Evolutionary conservation across 1,140 invertebrate genomes (phyloP).

Genomic region (Heliconius hermathena): DNA sequence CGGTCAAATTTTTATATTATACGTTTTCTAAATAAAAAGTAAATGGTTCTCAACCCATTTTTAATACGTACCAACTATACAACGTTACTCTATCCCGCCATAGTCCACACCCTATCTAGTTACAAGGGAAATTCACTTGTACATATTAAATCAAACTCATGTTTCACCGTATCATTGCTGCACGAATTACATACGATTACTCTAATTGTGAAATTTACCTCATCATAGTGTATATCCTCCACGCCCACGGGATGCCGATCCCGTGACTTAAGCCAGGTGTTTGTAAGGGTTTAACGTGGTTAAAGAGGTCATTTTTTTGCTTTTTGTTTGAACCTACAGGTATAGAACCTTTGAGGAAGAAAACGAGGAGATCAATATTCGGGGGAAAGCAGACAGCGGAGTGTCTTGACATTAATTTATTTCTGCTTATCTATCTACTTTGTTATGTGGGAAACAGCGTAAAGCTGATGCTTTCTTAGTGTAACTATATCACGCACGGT

Average conservation of each 20-base stretch:
- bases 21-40: no score
- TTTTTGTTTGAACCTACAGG: background rate
- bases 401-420: no score
- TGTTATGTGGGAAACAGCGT: no score
- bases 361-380: no score
- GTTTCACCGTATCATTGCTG: constrained; percentile 8
- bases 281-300: constrained; percentile 26
- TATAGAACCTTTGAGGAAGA: no score
- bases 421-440: no score
- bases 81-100: background rate
- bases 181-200: constrained; percentile 10
- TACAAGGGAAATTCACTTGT: constrained; percentile 17
- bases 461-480: no score
- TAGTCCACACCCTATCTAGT: background rate
- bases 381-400: no score
- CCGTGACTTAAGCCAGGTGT: constrained; percentile 33
- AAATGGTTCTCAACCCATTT: no score
- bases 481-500: no score
- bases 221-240: constrained; percentile 47
- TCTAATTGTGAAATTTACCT: constrained; percentile 48
- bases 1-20: no score
- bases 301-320: constrained; percentile 1
- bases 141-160: constrained; percentile 22
- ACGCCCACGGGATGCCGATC: constrained; percentile 44
- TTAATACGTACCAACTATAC: no score